A percentile compares a stretch with the other conserved stretches of the same genome.
phyloP scores from a whole-genome alignment of 2,888 invertebrate genomes.

The Mongoloraphidia duomilia region DNA sequence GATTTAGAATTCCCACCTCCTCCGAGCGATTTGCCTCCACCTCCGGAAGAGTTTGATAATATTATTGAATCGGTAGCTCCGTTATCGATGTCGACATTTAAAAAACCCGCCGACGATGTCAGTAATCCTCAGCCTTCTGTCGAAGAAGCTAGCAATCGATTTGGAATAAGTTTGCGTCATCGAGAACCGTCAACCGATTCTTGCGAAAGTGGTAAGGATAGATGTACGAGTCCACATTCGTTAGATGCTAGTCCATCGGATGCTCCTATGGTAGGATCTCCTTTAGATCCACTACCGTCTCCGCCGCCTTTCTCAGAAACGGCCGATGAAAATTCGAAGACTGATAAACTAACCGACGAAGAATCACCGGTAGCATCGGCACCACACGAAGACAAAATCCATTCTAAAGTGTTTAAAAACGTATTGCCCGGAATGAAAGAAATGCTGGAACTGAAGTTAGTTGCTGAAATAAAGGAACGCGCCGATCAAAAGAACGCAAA shows the following conservation, averaged over 20 bases:
- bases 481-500: slow-evolving; percentile 49
- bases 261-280: slow-evolving; percentile 34
- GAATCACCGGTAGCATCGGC: slow-evolving; percentile 8
- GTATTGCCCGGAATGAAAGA: slow-evolving; percentile 55
- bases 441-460: slow-evolving; percentile 64
- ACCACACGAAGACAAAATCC: slow-evolving; percentile 24
- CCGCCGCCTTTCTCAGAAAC: slow-evolving; percentile 23
- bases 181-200: slow-evolving; percentile 47
- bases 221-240: slow-evolving; percentile 27
- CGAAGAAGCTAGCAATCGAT: slow-evolving; percentile 56
- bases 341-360: slow-evolving; percentile 2
- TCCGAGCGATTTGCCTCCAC: slow-evolving; percentile 65
- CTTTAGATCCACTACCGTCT: slow-evolving; percentile 29
- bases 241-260: slow-evolving; percentile 30
- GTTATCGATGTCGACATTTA: slow-evolving; percentile 25
- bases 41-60: slow-evolving; percentile 47
- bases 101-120: slow-evolving; percentile 33
- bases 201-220: slow-evolving; percentile 36
- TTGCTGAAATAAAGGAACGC: slow-evolving; percentile 71
- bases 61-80: slow-evolving; percentile 22
- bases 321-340: slow-evolving; percentile 7
- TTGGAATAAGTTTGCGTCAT: slow-evolving; percentile 53
- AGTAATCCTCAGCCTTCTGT: slow-evolving; percentile 51
- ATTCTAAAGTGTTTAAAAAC: slow-evolving; percentile 30
- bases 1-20: slow-evolving; percentile 83